Base-by-base conservation (phyloP, 1,140 invertebrate genomes). In the Brachionus calyciflorus region DNA sequence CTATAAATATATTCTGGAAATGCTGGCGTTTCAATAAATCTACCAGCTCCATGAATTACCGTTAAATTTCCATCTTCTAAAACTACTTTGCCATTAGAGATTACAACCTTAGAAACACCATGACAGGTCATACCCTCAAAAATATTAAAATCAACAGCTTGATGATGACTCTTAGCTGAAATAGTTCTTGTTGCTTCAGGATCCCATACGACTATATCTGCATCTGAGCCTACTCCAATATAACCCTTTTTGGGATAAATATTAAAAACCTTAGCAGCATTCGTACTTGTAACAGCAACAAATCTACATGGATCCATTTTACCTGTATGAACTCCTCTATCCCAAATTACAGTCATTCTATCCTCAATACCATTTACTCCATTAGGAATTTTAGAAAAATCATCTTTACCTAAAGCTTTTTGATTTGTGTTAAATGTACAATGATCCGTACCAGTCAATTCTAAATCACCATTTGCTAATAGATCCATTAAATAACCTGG, bases 341-440 rank as follows among this genome's bases (percentile, higher is more conserved):
- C 94, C 97, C 97, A 99, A n/a, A 99, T 88, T 9, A 99, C 87
- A 0, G 93, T 92, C 93, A 99, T 94, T 68, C 97, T 88, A 82
- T 99, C 96, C 82, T 97, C 94, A 0, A 97, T 92, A 4, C 96
- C 97, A 85, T 99, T 99, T 0, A 99, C 93, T 0, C 97, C 97
- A 82, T 96, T 97, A 6, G 96, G 97, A 80, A 99, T 99, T 86
- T 94, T 96, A 1, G 91, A 89, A 83, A 99, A 99, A 85, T 99
- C 91, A 73, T 90, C 89, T 80, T 91, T 90, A 0, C 96, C 96
- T 0, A 92, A 55, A 17, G 90, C 90, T 84, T 99, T 99, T 82
- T 99, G 95, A 17, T 91, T 88, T 75, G 91, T 89, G 79, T 89
- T 92, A 85, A 98, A 99, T 1, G 94, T 96, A 86, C 94, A 98